Conservation (phyloP, 2,888 invertebrate genomes). For the Chloroclysta siterata region DNA sequence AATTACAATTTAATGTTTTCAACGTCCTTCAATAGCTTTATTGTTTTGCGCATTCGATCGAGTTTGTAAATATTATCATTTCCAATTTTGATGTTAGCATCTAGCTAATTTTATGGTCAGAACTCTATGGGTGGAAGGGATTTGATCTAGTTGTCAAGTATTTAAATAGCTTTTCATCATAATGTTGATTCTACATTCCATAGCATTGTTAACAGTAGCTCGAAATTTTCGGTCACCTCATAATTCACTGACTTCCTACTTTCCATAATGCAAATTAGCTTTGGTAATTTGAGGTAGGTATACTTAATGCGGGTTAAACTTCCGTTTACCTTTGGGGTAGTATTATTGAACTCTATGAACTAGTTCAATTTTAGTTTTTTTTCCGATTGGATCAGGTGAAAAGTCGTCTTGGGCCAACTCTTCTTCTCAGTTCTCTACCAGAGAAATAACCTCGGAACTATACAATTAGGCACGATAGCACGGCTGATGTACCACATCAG, state of each 20-base stretch:
- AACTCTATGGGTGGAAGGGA: neutral
- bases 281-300: conserved; percentile 36
- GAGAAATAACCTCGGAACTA: neutral
- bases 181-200: conserved; percentile 16
- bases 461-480: neutral
- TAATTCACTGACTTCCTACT: conserved; percentile 40
- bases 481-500: neutral
- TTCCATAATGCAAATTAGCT: conserved; percentile 41
- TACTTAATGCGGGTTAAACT: conserved; percentile 30
- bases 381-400: conserved; percentile 1
- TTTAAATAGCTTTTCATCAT: neutral
- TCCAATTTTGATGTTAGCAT: neutral
- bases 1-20: too few species aligned
- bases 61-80: neutral
- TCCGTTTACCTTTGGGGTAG: conserved; percentile 21
- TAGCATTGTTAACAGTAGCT: conserved; percentile 18
- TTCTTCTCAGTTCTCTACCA: neutral
- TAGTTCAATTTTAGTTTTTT: neutral
- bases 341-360: conserved; percentile 13
- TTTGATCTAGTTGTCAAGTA: too few species aligned
- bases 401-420: neutral
- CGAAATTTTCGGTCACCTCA: conserved; percentile 42
- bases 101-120: too few species aligned
- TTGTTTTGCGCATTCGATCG: too few species aligned
- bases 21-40: too few species aligned